phyloP scores from a whole-genome alignment of 1,140 invertebrate genomes.

The Antheraea mylitta region DNA sequence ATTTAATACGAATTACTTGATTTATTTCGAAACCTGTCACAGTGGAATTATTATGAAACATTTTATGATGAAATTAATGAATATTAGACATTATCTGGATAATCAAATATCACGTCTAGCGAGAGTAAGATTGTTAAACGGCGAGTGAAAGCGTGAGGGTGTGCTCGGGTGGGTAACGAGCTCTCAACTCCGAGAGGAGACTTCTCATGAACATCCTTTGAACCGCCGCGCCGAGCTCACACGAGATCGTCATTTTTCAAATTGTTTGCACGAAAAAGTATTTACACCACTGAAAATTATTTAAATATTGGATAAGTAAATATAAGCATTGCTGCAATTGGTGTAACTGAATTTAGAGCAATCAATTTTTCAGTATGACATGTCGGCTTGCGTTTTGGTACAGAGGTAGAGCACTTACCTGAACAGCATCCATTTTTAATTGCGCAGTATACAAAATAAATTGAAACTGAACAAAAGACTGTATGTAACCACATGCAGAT shows the following conservation, averaged over 20 bases:
- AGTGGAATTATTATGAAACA: not conserved
- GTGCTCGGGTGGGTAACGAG: conserved; percentile 35
- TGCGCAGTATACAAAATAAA: too few species aligned
- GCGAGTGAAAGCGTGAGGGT: conserved; percentile 29
- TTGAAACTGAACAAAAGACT: too few species aligned
- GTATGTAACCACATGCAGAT: too few species aligned
- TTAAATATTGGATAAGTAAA: too few species aligned
- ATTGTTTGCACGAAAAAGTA: conserved; percentile 22
- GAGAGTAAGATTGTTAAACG: conserved; percentile 35
- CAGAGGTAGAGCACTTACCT: too few species aligned
- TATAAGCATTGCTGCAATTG: too few species aligned
- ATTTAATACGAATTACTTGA: not conserved
- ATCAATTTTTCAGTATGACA: too few species aligned
- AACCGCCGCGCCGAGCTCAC: conserved; percentile 32
- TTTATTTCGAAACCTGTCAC: conserved; percentile 10
- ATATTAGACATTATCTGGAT: conserved; percentile 10
- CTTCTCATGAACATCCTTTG: conserved; percentile 44
- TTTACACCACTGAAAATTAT: conserved; percentile 7
- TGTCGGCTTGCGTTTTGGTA: too few species aligned
- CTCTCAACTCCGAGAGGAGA: conserved; percentile 36
- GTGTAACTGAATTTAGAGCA: too few species aligned
- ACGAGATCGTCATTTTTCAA: conserved; percentile 23
- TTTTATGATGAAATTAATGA: conserved; percentile 6
- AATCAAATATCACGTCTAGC: conserved; percentile 28
- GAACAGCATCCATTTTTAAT: too few species aligned